Evolutionary conservation across 2,888 invertebrate genomes (phyloP).

Genomic region (Cosmia trapezina): DNA sequence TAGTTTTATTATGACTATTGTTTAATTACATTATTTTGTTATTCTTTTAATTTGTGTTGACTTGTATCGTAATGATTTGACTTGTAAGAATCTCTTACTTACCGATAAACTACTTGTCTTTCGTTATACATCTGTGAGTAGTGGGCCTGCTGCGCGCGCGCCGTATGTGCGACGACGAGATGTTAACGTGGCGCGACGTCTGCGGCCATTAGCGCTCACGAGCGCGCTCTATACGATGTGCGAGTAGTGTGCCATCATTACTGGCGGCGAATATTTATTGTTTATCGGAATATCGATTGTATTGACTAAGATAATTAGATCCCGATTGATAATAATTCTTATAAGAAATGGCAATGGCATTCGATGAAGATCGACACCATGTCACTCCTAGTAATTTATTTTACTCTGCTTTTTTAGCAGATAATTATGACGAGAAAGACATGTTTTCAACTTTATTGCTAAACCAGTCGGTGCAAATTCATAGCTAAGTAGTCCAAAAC

Average conservation of each 20-base stretch:
- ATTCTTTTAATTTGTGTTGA: background rate
- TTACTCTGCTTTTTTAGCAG: background rate
- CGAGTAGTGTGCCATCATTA: slow-evolving; percentile 24
- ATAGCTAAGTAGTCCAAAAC: background rate
- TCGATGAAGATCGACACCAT: background rate
- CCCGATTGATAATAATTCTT: background rate
- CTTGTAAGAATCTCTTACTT: background rate
- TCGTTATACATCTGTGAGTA: background rate
- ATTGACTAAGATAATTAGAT: background rate
- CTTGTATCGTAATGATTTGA: background rate
- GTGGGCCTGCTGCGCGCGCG: slow-evolving; percentile 2
- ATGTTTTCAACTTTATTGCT: background rate
- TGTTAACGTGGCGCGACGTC: slow-evolving; percentile 35
- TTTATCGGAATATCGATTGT: background rate
- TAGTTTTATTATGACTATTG: background rate
- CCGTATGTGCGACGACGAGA: background rate
- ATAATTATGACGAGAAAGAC: background rate
- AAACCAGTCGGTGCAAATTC: background rate
- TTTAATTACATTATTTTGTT: background rate
- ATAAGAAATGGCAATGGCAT: background rate
- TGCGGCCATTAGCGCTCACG: slow-evolving; percentile 50
- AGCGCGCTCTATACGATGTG: too few species aligned
- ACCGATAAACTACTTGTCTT: background rate
- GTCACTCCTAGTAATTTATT: background rate
- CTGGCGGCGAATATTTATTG: slow-evolving; percentile 26